Conservation (phyloP, 2,888 invertebrate genomes). For the Drosophila setosimentum region DNA sequence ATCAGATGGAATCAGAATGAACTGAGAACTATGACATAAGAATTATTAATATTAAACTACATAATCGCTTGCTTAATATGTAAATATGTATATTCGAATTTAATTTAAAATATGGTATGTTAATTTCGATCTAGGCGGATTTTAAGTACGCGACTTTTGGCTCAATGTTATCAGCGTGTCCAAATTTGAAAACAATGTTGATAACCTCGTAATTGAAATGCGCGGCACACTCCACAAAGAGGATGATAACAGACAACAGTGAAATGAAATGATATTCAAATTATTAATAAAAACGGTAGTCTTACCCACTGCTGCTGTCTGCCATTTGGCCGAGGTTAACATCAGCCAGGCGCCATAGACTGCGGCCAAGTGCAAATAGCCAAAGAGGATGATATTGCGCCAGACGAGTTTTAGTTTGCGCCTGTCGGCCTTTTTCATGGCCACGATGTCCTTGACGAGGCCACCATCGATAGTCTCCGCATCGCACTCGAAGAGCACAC, state of each 20-base stretch:
- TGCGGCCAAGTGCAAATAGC: slow-evolving; percentile 91
- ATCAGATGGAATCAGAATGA: too few relatives aligned
- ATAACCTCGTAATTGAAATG: slow-evolving; percentile 59
- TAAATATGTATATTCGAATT: background rate
- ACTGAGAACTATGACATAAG: too few relatives aligned
- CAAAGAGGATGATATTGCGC: slow-evolving; percentile 93
- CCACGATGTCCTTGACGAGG: slow-evolving; percentile 87
- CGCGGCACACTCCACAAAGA: slow-evolving; percentile 54
- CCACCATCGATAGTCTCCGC: slow-evolving; percentile 88
- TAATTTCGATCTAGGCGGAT: slow-evolving; percentile 18
- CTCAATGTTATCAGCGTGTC: slow-evolving; percentile 65
- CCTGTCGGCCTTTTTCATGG: slow-evolving; percentile 87
- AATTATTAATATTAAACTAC: too few relatives aligned
- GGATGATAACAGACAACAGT: slow-evolving; percentile 32
- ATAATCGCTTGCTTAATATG: too few relatives aligned
- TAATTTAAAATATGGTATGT: background rate
- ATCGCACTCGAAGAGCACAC: slow-evolving; percentile 89
- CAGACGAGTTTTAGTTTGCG: slow-evolving; percentile 89
- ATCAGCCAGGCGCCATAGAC: slow-evolving; percentile 91
- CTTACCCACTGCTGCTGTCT: slow-evolving; percentile 90
- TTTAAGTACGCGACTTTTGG: slow-evolving; percentile 12
- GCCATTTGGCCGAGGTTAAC: slow-evolving; percentile 90
- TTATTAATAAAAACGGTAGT: too few relatives aligned
- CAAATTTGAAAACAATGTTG: slow-evolving; percentile 48
- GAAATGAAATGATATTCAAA: background rate